Evolutionary conservation across 2,797 vertebrate genomes (phyloP).

Genomic region (Hemibagrus guttatus): DNA sequence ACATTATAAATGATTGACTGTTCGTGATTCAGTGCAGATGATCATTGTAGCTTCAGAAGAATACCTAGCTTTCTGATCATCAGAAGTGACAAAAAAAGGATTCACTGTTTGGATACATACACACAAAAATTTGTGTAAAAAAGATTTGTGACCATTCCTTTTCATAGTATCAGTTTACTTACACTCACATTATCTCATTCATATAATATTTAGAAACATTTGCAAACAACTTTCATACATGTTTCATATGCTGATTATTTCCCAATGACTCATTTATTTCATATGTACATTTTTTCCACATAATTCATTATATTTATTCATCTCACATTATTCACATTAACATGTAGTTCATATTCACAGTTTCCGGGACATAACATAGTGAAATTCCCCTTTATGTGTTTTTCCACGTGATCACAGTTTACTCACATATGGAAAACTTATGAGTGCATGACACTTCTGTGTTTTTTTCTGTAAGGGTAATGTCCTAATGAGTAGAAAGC

Average conservation of each 20-base stretch:
- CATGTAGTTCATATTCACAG: neutral
- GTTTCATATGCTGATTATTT: no score
- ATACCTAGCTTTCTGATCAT: neutral
- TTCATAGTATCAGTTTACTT: no score
- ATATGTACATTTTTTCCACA: no score
- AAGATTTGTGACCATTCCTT: no score
- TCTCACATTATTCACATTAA: neutral
- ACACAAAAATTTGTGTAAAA: no score
- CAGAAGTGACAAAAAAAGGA: neutral
- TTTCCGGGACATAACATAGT: neutral
- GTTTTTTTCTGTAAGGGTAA: neutral
- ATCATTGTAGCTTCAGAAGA: neutral
- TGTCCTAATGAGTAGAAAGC: conserved; percentile 24
- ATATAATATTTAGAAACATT: neutral
- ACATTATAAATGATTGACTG: neutral
- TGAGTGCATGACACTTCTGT: neutral
- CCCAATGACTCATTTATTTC: no score
- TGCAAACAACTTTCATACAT: no score
- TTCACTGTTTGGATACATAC: neutral
- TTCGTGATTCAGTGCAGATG: neutral
- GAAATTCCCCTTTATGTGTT: neutral
- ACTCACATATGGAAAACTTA: neutral
- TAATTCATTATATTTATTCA: no score
- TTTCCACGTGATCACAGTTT: neutral
- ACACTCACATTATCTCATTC: neutral